Conservation (phyloP, 2,797 vertebrate genomes). For the Cygnus olor region DNA sequence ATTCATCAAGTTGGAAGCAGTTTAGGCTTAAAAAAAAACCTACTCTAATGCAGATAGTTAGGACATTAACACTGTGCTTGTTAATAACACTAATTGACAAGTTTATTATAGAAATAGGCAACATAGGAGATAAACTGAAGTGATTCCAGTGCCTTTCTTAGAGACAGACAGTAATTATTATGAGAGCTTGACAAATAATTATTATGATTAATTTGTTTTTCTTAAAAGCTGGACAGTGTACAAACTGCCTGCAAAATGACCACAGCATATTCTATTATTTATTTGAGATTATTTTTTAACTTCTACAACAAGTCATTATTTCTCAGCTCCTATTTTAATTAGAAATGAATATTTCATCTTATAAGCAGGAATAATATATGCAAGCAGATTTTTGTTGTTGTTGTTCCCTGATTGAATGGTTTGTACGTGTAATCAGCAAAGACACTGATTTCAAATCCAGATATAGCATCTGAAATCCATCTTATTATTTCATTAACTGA, state of each 20-base stretch:
- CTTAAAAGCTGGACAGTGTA: neutral
- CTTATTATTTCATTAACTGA: constrained; percentile 1
- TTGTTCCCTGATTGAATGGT: neutral
- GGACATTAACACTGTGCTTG: neutral
- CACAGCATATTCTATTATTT: neutral
- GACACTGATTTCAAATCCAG: neutral
- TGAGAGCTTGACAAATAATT: neutral
- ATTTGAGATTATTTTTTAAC: constrained; percentile 25
- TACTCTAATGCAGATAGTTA: neutral
- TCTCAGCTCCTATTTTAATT: constrained; percentile 5
- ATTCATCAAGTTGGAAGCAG: neutral
- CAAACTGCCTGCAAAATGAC: neutral
- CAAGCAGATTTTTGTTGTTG: neutral
- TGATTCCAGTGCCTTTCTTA: neutral
- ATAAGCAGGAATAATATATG: constrained; percentile 4
- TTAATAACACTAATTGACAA: neutral
- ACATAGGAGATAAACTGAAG: neutral
- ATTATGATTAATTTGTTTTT: constrained; percentile 2
- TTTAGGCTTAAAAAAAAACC: neutral
- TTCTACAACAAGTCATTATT: neutral
- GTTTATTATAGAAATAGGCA: neutral
- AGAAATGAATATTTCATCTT: constrained; percentile 15
- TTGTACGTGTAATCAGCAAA: constrained; percentile 3
- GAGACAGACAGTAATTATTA: neutral
- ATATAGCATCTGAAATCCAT: neutral